Conservation (phyloP, 2,888 invertebrate genomes). For the Didymodactylos carnosus region DNA sequence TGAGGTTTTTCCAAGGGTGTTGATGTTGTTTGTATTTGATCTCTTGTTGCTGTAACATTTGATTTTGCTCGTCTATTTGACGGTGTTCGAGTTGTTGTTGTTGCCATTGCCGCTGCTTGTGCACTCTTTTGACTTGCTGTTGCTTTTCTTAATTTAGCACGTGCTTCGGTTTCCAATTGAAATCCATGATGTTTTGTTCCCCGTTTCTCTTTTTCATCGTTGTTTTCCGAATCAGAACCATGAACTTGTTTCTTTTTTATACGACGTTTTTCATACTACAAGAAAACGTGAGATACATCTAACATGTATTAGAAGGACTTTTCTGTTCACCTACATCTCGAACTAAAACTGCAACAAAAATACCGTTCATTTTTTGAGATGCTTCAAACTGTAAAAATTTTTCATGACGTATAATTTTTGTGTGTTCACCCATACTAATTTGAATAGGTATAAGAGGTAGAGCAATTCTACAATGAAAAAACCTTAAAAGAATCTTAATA, state of each 20-base stretch:
- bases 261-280: not conserved
- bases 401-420: not conserved
- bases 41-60: not conserved
- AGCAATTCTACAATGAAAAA: too few relatives aligned
- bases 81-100: not conserved
- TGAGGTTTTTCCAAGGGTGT: not conserved
- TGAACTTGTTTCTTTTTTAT: not conserved
- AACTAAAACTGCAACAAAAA: conserved; percentile 5
- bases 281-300: too few relatives aligned
- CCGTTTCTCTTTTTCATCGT: too few relatives aligned
- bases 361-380: conserved; percentile 12
- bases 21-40: not conserved
- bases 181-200: not conserved
- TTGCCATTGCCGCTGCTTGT: not conserved
- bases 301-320: too few relatives aligned
- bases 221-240: not conserved
- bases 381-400: conserved; percentile 11
- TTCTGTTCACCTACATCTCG: too few relatives aligned
- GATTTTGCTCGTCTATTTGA: not conserved
- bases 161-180: not conserved
- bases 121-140: not conserved
- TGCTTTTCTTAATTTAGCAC: not conserved
- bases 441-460: conserved; percentile 10
- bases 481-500: too few relatives aligned
- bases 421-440: conserved; percentile 4